These are phyloP conservation scores for Linnaemya tessellans DNA, from an alignment of 2,888 invertebrate genomes.

Conservation along the genomic window DNA sequence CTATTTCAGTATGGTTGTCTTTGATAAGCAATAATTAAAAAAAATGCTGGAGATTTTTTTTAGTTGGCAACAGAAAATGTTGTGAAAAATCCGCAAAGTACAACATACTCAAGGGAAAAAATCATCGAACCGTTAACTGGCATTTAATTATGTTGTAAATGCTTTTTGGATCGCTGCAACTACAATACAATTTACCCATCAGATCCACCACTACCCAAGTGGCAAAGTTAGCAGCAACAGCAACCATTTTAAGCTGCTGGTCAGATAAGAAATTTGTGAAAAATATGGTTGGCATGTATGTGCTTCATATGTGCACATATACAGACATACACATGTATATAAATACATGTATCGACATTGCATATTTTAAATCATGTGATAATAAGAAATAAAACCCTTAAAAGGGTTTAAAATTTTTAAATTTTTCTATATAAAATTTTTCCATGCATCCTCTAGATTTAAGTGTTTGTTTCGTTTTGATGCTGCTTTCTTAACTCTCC, in stretches of 20 bases:
- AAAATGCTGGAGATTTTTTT: constrained; percentile 39
- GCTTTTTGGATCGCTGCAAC: constrained; percentile 46
- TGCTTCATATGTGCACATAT: background rate
- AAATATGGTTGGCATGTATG: no score
- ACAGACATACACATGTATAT: background rate
- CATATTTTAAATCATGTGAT: background rate
- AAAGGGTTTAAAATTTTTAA: no score
- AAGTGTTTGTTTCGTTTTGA: no score
- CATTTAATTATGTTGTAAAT: constrained; percentile 79
- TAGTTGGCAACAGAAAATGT: constrained; percentile 59
- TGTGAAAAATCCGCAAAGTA: background rate
- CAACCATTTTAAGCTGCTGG: constrained; percentile 17
- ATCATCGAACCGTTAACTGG: constrained; percentile 82
- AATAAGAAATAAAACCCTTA: no score
- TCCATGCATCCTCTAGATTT: no score
- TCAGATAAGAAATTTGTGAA: constrained; percentile 39
- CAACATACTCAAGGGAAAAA: constrained; percentile 72
- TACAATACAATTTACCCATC: constrained; percentile 44
- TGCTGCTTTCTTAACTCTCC: no score
- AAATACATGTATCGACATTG: no score
- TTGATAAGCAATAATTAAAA: constrained; percentile 26
- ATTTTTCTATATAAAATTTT: no score
- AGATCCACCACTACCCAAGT: constrained; percentile 22
- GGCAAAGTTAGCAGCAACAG: constrained; percentile 26
- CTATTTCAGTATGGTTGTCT: constrained; percentile 51